Base-by-base conservation (phyloP, 2,797 vertebrate species). In the Sebastes diploproa region DNA sequence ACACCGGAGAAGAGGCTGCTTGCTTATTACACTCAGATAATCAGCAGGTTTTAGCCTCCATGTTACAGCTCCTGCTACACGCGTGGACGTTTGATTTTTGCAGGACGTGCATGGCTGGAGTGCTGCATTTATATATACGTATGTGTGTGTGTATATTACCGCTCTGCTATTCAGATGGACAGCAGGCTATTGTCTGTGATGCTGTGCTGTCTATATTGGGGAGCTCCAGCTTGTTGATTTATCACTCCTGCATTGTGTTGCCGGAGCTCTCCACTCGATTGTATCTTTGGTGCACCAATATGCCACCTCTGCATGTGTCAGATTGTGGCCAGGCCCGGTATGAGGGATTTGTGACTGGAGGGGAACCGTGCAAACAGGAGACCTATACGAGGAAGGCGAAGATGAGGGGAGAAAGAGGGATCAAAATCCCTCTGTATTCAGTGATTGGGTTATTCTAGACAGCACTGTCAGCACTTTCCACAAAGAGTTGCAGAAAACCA, bases 401-500 rank as follows among this genome's bases (percentile, higher is more conserved):
- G 90, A 93, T 86, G 85, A 90, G 84, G 75, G 72, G 75, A 78
- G 80, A 80, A 89, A 84, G 72, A 81, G 69, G 82, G 77, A 86
- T 90, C 88, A 88, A 84, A 89, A 84, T 87, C 65, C 78, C 81
- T 89, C 80, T 66, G 77, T 84, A 80, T 86, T 82, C 87, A 69
- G 78, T 92, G 93, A 93, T 94, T 90, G 90, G 85, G 91, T 94
- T 92, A 90, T 89, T 90, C 68, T 58, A 83, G 77, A 88, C 90
- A 88, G 95, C 96, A 88, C 93, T 90, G 96, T 97, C 97, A 97
- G 97, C 97, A 97, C 92, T 95, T 97, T 93, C 95, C 92, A 80
- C 95, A 94, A 96, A 96, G 95, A 96, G 96, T 95, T 90, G 95
- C 93, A 95, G 95, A 91, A 94, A 96, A 86, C 38, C 90, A 81